Evolutionary conservation across 1,140 invertebrate species (phyloP).

Genomic region (Homarus americanus): DNA sequence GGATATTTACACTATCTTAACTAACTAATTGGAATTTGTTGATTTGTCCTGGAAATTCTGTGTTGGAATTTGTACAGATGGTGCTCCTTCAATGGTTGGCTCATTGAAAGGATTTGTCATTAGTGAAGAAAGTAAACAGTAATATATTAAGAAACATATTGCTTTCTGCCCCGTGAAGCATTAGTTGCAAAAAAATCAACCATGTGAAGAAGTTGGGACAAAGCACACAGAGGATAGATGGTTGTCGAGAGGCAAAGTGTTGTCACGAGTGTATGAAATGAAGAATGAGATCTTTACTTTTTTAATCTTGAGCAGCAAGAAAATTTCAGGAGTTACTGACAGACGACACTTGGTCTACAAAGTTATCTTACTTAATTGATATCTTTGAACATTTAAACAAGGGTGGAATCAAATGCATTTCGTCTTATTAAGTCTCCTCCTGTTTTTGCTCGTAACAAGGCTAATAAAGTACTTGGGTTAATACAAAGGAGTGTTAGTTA

Average conservation of each 20-base stretch:
- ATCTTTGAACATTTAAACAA: slow-evolving; percentile 12
- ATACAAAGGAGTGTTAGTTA: too few relatives aligned
- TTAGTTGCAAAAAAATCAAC: background rate
- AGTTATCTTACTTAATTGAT: background rate
- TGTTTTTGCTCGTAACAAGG: too few relatives aligned
- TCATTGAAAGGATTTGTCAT: slow-evolving; percentile 23
- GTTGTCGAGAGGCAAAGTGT: background rate
- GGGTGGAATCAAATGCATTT: background rate
- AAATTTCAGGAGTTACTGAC: background rate
- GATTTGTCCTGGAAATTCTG: slow-evolving; percentile 11
- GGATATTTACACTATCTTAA: background rate
- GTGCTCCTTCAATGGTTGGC: slow-evolving; percentile 10
- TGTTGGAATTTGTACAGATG: slow-evolving; percentile 18
- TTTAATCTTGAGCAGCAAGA: background rate
- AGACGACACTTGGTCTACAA: slow-evolving; percentile 6
- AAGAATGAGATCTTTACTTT: background rate
- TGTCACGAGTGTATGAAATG: background rate
- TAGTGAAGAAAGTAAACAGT: background rate
- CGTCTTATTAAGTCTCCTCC: too few relatives aligned
- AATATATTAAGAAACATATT: background rate
- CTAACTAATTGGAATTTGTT: background rate
- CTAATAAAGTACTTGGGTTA: too few relatives aligned
- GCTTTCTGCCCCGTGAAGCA: background rate
- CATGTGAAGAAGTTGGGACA: background rate
- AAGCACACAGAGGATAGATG: background rate